Conservation (phyloP, 2,797 vertebrate species). For the Danio jaintianensis region DNA sequence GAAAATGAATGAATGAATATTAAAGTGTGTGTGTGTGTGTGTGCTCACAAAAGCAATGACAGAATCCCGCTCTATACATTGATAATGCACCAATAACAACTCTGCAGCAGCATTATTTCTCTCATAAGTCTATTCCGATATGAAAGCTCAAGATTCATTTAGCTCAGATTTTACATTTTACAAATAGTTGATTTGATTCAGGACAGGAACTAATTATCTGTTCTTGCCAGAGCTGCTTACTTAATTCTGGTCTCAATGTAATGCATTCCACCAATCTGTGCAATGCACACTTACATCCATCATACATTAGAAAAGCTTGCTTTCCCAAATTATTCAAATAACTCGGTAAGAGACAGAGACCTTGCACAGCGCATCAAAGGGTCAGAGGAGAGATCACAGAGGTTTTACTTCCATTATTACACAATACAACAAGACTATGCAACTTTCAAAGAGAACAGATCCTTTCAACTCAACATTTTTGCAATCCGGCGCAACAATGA, state of each 20-base stretch:
- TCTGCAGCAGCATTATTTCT: background rate
- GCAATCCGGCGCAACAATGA: conserved; percentile 20
- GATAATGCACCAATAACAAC: background rate
- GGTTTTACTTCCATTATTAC: conserved; percentile 7
- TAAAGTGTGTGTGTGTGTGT: too few species aligned
- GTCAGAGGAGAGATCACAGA: conserved; percentile 10
- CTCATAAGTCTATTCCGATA: background rate
- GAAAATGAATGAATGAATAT: too few species aligned
- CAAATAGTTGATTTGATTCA: conserved; percentile 24
- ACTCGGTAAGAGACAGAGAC: conserved; percentile 6
- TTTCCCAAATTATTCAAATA: conserved; percentile 39
- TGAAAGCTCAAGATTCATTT: background rate
- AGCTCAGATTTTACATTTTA: too few species aligned
- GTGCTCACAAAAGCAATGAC: background rate
- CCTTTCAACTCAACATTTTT: conserved; percentile 19
- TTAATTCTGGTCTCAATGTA: conserved; percentile 4
- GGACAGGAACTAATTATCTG: conserved; percentile 11
- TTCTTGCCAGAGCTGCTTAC: conserved; percentile 6
- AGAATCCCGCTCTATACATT: background rate
- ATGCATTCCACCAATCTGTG: background rate
- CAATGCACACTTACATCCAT: conserved; percentile 17
- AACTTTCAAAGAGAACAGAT: background rate
- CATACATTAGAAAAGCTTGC: conserved; percentile 26
- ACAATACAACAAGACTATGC: background rate
- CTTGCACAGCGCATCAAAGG: conserved; percentile 26